Base-by-base conservation (phyloP, 2,888 invertebrate genomes). In the Tachina lurida region DNA sequence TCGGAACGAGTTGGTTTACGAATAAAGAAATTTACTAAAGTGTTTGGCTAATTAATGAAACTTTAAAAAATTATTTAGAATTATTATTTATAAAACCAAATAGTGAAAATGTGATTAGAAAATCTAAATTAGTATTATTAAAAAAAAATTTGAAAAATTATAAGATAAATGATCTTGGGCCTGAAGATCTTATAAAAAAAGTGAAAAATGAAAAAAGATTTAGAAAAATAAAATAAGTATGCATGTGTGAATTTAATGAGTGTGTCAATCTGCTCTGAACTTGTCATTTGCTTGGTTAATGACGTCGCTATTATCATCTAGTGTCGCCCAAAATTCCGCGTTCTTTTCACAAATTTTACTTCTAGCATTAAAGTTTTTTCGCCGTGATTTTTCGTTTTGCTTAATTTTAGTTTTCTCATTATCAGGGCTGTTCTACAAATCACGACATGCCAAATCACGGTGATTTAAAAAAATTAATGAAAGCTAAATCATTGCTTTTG, bases 221-320 rank as follows among this genome's bases (percentile, higher is more conserved):
- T 31, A 31, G 31, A 47, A 47, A 47, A 45, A 54, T 68, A 22
- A 22, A 43, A n/a, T 39, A 58, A 58, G 47, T 43, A 15, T 43
- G 43, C 47, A 31, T 58, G 67, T 47, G 73, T 71, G 62, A 39
- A 67, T 19, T 60, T 13, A 79, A 67, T 76, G 86, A 80, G 76
- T 80, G 76, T 83, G 71, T 83, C 86, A 86, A 86, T 79, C 86
- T 86, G 86, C 86, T 80, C 49, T 76, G 76, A 83, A 83, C 83
- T 86, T 86, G 86, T 86, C 83, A 80, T 60, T 79, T 68, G 67
- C 31, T 68, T 76, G 74, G 41, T 63, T 83, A 60, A 73, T 76
- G 60, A 81, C 81, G 75, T 79, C 76, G 82, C 43, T 65, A 67
- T 5, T 31, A 31, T 60, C 56, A 39, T 56, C 49, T 83, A 60